Conservation (phyloP, 2,888 invertebrate genomes). For the Eilema caniola region DNA sequence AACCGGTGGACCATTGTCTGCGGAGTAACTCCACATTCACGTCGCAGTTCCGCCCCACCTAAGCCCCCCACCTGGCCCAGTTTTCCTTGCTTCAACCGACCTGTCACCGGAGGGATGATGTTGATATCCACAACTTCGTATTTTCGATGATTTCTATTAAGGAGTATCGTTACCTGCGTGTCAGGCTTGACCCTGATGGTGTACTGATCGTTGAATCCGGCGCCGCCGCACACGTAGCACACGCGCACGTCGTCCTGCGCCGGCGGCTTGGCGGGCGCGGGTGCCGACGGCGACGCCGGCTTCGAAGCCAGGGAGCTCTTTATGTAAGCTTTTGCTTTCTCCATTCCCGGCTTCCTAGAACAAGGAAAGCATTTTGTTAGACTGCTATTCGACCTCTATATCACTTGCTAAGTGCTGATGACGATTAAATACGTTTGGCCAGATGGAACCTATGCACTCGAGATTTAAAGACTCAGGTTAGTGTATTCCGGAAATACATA, state of each 20-base stretch:
- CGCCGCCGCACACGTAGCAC: conserved; percentile 91
- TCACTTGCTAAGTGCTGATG: no score
- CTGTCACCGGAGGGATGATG: no score
- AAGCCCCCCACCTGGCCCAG: no score
- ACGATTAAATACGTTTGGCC: no score
- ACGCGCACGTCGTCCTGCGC: conserved; percentile 87
- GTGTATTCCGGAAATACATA: neutral
- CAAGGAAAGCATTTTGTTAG: conserved; percentile 22
- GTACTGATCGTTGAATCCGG: conserved; percentile 90
- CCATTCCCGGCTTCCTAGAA: conserved; percentile 75
- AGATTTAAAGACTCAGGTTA: neutral
- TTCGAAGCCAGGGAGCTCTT: conserved; percentile 89
- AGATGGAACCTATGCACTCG: neutral
- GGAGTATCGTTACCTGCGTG: conserved; percentile 66
- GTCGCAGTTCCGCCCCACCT: no score
- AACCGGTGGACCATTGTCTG: no score
- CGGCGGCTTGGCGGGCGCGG: conserved; percentile 76
- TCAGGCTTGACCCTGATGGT: conserved; percentile 87
- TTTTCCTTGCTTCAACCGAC: no score
- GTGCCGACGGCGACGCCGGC: conserved; percentile 80
- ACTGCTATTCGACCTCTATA: no score
- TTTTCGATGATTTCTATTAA: no score
- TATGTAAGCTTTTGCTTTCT: conserved; percentile 91
- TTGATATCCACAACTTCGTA: no score
- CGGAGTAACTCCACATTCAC: no score